phyloP scores from a whole-genome alignment of 2,113 vertebrate species.

The Mus pahari region DNA sequence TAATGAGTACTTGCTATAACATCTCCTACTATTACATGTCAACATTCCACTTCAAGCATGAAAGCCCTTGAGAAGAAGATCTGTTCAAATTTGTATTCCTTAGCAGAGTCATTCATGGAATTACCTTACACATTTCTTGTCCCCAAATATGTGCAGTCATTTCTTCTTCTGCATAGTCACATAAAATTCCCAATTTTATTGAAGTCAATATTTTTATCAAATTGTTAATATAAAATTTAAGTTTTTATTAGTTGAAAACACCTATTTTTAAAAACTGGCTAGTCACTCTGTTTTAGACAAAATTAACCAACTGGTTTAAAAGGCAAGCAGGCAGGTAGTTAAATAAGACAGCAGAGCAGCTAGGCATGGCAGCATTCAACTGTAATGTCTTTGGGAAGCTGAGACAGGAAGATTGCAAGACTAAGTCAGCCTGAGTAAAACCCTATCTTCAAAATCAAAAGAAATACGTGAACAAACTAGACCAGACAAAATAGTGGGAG shows the following conservation, averaged over 20 bases:
- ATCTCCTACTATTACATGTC: not conserved
- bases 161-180: not conserved
- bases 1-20: not conserved
- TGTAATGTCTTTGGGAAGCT: too few relatives aligned
- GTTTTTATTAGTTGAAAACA: constrained; percentile 7
- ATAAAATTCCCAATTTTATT: not conserved
- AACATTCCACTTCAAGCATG: not conserved
- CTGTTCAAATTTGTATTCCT: not conserved
- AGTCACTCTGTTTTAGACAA: not conserved
- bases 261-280: not conserved
- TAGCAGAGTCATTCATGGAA: not conserved
- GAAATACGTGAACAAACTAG: constrained; percentile 30
- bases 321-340: not conserved
- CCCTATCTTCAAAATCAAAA: not conserved
- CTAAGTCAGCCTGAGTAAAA: not conserved
- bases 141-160: not conserved
- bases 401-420: not conserved
- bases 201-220: constrained; percentile 36
- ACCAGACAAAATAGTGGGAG: constrained; percentile 31
- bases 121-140: not conserved
- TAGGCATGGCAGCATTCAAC: too few relatives aligned
- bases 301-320: constrained; percentile 7
- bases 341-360: not conserved
- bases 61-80: not conserved
- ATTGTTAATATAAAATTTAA: not conserved